Percentiles rank a stretch among this genome's conserved stretches.
phyloP scores from a whole-genome alignment of 2,113 vertebrate genomes.

The Sinocyclocheilus anophthalmus region DNA sequence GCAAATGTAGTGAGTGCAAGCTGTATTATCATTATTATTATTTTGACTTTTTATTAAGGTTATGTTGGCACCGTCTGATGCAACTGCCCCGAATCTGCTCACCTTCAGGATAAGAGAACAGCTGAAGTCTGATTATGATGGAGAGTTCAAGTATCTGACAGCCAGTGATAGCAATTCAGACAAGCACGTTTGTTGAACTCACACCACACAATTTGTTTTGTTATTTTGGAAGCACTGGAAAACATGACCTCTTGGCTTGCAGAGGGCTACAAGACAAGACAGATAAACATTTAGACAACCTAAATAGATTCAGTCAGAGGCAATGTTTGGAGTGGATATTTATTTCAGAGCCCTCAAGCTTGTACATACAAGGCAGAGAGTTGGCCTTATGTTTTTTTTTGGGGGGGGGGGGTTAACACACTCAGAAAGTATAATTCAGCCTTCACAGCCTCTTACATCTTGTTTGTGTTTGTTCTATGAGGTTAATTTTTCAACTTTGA shows the following conservation, averaged over 20 bases:
- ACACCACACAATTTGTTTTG: conserved; percentile 66
- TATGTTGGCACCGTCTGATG: conserved; percentile 38
- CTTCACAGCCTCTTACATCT: conserved; percentile 58
- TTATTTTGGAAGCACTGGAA: conserved; percentile 59
- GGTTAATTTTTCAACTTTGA: conserved; percentile 16
- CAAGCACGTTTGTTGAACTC: conserved; percentile 59
- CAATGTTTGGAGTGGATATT: conserved; percentile 63
- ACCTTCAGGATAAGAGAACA: conserved; percentile 44
- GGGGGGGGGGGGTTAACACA: conserved; percentile 53
- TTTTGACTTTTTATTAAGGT: conserved; percentile 58
- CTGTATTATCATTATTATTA: conserved; percentile 49
- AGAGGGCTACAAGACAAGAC: conserved; percentile 64
- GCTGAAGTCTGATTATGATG: conserved; percentile 45
- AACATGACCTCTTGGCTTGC: conserved; percentile 61
- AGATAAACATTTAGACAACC: conserved; percentile 79
- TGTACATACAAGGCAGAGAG: conserved; percentile 58
- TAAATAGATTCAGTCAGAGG: conserved; percentile 69
- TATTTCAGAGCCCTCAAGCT: conserved; percentile 63
- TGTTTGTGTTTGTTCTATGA: conserved; percentile 67
- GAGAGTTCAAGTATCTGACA: conserved; percentile 57
- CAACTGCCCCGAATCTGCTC: conserved; percentile 49
- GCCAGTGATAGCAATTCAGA: conserved; percentile 63
- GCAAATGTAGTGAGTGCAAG: conserved; percentile 8
- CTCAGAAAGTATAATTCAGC: conserved; percentile 66
- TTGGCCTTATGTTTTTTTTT: conserved; percentile 65